Base-by-base conservation (phyloP, 1,140 invertebrate genomes). In the Drosophila rufa region DNA sequence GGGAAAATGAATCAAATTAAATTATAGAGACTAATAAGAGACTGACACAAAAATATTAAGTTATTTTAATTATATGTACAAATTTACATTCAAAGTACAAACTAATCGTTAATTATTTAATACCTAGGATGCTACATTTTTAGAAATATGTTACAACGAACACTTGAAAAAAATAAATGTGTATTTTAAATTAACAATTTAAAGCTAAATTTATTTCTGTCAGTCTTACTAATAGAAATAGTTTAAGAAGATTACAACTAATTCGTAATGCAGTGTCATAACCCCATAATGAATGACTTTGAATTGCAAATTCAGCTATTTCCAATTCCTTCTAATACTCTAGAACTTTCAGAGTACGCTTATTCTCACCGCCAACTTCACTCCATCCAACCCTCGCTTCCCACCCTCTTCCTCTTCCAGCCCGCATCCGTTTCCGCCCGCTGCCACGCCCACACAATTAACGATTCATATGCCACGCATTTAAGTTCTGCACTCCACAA, bases 381-480 rank as follows among this genome's bases (percentile, higher is more conserved):
- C 27, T 33, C 27, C 42, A 68, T 47, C 42, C 69, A 68, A 56
- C 27, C 64, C 59, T 38, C 56, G 27, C 62, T 38, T 45, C 12
- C 27, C 22, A 11, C 25, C 15, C 3, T 40, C 36, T 36, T 62
- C 27, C 27, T 46, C 57, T 45, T 65, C 19, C 11, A 77, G 43
- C 64, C 50, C 38, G 30, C 43, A 45, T 57, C 22, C 40, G 22
- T 38, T 65, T 55, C 58, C 40, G 48, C 38, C 27, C 17, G 15
- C 33, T 19, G 42, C 14, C 50, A 48, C 60, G 27, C 71, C 47
- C 74, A 69, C 45, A 66, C 83, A 87, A 87, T 87, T 87, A 87
- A 77, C 84, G 79, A 82, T 87, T 87, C 83, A 87, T 86, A 86
- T 82, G 75, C 58, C 62, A 79, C 67, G 76, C 83, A 79, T 76